Evolutionary conservation across 2,113 vertebrate species (phyloP).

Genomic region (Herpetotheres cachinnans): DNA sequence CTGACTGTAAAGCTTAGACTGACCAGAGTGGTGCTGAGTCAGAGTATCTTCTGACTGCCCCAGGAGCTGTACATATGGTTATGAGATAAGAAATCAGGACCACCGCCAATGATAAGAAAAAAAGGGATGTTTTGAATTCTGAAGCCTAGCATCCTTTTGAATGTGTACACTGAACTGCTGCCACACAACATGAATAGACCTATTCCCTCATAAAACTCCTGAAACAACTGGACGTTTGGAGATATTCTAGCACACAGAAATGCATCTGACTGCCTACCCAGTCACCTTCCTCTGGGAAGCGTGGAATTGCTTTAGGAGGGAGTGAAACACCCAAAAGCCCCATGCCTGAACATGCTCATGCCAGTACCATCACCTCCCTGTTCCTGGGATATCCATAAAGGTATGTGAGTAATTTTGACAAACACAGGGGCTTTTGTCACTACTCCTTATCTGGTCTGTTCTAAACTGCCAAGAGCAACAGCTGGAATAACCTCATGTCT

Average conservation of each 20-base stretch:
- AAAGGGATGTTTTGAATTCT: slow-evolving; percentile 7
- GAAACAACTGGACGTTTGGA: neutral
- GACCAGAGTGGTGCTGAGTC: rapidly evolving
- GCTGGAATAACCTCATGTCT: neutral
- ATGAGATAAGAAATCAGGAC: slow-evolving; percentile 17
- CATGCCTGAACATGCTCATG: neutral
- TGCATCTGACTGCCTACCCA: neutral
- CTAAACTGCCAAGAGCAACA: neutral
- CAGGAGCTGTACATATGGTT: neutral
- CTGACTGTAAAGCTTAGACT: neutral
- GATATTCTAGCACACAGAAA: neutral
- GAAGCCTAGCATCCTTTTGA: neutral
- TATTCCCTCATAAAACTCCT: neutral
- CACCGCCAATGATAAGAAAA: neutral
- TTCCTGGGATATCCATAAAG: rapidly evolving
- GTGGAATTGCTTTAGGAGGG: neutral
- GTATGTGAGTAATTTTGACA: neutral
- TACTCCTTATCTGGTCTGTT: neutral
- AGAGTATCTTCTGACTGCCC: neutral
- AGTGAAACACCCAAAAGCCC: neutral
- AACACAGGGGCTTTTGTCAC: neutral
- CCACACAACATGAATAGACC: neutral
- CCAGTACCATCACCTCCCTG: neutral
- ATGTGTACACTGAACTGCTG: neutral
- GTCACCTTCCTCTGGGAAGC: neutral